These are phyloP conservation scores for Sebastes baramenuke DNA, from an alignment of 2,797 vertebrate species.

Conservation along the genomic window DNA sequence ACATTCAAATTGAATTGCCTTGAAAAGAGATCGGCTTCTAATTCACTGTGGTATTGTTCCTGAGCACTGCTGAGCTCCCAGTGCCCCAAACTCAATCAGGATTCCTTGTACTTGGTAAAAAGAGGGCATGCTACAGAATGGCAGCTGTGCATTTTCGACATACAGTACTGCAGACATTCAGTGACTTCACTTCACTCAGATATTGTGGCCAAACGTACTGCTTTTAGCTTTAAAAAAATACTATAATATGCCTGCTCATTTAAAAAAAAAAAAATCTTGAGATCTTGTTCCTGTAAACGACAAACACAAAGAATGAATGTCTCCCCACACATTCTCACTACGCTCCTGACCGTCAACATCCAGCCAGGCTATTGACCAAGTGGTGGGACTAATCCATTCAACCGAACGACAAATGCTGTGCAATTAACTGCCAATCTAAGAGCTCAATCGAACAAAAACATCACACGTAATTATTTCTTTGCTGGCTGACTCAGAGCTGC, in stretches of 20 bases:
- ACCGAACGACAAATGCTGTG: background rate
- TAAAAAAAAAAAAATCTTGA: background rate
- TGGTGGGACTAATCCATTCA: background rate
- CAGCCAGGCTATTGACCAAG: background rate
- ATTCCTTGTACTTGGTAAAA: conserved; percentile 39
- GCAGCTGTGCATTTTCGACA: conserved; percentile 27
- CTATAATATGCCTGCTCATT: background rate
- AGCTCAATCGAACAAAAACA: conserved; percentile 1
- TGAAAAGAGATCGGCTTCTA: conserved; percentile 36
- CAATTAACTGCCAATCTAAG: background rate
- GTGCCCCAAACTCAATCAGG: conserved; percentile 55
- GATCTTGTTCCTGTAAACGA: background rate
- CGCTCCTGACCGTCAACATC: background rate
- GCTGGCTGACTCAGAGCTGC: background rate
- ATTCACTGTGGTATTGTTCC: conserved; percentile 33
- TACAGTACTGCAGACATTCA: background rate
- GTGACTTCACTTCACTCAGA: conserved; percentile 1
- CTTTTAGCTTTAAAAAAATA: background rate
- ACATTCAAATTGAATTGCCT: conserved; percentile 43
- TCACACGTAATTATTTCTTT: background rate
- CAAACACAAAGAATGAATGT: background rate
- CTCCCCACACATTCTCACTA: background rate
- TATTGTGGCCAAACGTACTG: background rate
- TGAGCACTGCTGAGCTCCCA: conserved; percentile 45
- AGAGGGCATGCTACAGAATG: background rate